Evolutionary conservation across 2,113 vertebrate genomes (phyloP).

Genomic region (Hippocampus zosterae): DNA sequence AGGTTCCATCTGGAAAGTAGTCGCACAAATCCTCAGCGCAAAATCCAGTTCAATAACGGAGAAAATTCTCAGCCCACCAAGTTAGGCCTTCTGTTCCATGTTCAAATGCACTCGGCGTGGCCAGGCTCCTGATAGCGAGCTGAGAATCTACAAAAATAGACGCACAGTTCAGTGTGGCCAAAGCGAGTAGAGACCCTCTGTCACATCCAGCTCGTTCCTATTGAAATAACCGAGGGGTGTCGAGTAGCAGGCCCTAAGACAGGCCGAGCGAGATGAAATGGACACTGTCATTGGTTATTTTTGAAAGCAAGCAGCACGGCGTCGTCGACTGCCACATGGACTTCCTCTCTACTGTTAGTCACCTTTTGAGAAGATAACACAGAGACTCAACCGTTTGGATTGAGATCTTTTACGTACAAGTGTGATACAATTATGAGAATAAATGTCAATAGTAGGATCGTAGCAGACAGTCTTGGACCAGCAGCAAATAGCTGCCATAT

Average conservation of each 20-base stretch:
- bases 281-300: slow-evolving; percentile 91
- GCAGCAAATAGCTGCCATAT: too few relatives aligned
- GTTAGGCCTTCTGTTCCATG: slow-evolving; percentile 54
- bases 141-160: slow-evolving; percentile 79
- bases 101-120: slow-evolving; percentile 39
- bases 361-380: slow-evolving; percentile 35
- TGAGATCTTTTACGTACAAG: background rate
- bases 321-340: background rate
- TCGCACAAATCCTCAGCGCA: slow-evolving; percentile 39
- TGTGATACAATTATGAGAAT: too few relatives aligned
- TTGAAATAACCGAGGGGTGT: slow-evolving; percentile 80
- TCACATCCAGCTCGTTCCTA: slow-evolving; percentile 71
- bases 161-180: slow-evolving; percentile 72
- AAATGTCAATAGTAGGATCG: too few relatives aligned
- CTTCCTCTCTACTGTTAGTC: slow-evolving; percentile 29
- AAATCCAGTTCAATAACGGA: slow-evolving; percentile 19
- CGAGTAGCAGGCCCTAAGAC: slow-evolving; percentile 74
- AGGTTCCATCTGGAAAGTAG: background rate
- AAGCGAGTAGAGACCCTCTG: slow-evolving; percentile 73
- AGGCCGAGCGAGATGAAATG: slow-evolving; percentile 77
- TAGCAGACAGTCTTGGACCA: too few relatives aligned
- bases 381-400: background rate
- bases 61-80: slow-evolving; percentile 51
- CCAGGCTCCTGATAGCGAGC: slow-evolving; percentile 53
- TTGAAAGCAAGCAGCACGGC: slow-evolving; percentile 64